phyloP scores from a whole-genome alignment of 2,888 invertebrate species.

The Notocelia uddmanniana region DNA sequence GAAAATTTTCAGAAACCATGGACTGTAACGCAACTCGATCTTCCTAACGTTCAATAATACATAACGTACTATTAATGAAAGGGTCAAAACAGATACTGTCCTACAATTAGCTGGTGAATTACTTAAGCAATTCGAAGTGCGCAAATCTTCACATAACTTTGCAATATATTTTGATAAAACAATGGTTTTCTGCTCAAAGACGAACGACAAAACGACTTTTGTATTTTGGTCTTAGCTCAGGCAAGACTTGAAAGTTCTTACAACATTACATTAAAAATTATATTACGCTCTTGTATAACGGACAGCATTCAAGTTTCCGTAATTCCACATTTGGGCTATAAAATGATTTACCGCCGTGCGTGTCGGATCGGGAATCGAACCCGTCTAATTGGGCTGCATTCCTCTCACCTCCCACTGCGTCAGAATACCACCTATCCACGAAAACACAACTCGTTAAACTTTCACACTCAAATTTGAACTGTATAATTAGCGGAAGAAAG shows the following conservation, averaged over 20 bases:
- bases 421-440: not conserved
- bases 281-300: not conserved
- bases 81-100: too few species aligned
- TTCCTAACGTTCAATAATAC: not conserved
- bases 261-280: not conserved
- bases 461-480: slow-evolving; percentile 22
- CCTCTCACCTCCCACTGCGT: slow-evolving; percentile 57
- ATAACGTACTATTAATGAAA: too few species aligned
- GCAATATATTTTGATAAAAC: too few species aligned
- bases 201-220: too few species aligned
- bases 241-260: too few species aligned
- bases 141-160: too few species aligned
- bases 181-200: too few species aligned
- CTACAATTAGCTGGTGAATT: too few species aligned
- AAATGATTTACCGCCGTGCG: slow-evolving; percentile 49
- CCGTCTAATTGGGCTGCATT: slow-evolving; percentile 77
- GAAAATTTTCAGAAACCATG: slow-evolving; percentile 4
- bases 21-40: slow-evolving; percentile 3
- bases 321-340: slow-evolving; percentile 39
- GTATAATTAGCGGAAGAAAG: not conserved
- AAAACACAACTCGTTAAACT: not conserved
- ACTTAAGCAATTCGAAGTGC: too few species aligned
- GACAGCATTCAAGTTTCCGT: slow-evolving; percentile 4
- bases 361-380: slow-evolving; percentile 55
- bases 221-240: too few species aligned